A percentile compares a stretch with the other conserved stretches of the same genome.
Conservation (phyloP, 1,140 invertebrate genomes). For the Octopus sinensis region DNA sequence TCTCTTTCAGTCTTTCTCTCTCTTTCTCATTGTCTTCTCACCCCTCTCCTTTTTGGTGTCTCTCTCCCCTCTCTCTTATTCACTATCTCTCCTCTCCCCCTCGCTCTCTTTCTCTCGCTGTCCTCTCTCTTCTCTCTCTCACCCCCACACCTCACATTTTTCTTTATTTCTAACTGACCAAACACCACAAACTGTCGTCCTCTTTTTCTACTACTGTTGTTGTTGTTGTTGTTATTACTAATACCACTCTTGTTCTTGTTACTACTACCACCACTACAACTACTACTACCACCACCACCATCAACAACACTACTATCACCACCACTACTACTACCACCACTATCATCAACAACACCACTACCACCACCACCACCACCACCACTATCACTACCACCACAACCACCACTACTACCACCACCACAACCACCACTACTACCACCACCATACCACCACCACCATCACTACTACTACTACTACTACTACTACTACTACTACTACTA, state of each 20-base stretch:
- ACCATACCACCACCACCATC: neutral
- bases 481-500: too few species aligned
- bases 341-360: too few species aligned
- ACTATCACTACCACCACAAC: too few species aligned
- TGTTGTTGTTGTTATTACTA: too few species aligned
- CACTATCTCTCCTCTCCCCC: neutral
- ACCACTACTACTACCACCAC: too few species aligned
- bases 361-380: too few species aligned
- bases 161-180: neutral
- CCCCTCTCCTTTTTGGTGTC: neutral
- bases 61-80: neutral
- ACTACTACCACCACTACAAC: too few species aligned
- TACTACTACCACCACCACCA: neutral
- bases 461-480: neutral
- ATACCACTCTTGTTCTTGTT: too few species aligned
- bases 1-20: neutral
- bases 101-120: neutral
- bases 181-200: neutral
- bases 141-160: neutral
- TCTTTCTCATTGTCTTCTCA: neutral
- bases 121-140: neutral
- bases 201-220: neutral
- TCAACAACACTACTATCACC: neutral
- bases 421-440: neutral
- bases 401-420: too few species aligned